phyloP scores from a whole-genome alignment of 2,797 vertebrate species.

The Crotalus adamanteus region DNA sequence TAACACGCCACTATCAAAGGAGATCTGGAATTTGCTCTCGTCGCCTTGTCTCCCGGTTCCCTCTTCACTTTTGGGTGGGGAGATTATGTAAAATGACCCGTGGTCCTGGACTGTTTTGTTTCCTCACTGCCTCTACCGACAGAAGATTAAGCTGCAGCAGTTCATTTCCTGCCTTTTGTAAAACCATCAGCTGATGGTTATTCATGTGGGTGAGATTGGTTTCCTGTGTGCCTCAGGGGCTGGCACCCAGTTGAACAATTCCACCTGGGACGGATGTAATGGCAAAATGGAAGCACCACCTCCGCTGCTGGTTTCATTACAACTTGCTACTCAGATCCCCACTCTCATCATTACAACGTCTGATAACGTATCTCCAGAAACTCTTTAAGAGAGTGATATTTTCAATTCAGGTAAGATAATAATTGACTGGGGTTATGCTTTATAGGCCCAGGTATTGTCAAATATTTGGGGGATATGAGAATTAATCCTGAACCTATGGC shows the following conservation, averaged over 20 bases:
- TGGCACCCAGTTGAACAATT: constrained; percentile 76
- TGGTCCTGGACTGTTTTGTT: constrained; percentile 34
- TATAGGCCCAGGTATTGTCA: neutral
- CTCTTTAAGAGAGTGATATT: constrained; percentile 67
- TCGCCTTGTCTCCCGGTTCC: neutral
- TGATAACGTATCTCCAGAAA: constrained; percentile 69
- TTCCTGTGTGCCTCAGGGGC: constrained; percentile 94
- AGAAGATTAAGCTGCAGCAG: constrained; percentile 48
- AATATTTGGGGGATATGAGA: neutral
- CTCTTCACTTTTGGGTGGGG: constrained; percentile 52
- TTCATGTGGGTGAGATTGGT: constrained; percentile 88
- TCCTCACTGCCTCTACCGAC: neutral
- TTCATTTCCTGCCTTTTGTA: constrained; percentile 68
- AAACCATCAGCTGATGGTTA: constrained; percentile 77
- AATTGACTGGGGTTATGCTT: neutral
- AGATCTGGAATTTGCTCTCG: neutral
- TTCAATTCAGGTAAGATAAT: constrained; percentile 77
- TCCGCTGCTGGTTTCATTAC: constrained; percentile 70
- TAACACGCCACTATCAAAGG: neutral
- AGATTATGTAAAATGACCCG: constrained; percentile 3
- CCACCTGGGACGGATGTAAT: constrained; percentile 73
- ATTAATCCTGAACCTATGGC: neutral
- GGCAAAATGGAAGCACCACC: constrained; percentile 75
- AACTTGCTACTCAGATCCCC: constrained; percentile 74
- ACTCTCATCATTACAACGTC: constrained; percentile 66